Conservation (phyloP, 1,140 invertebrate species). For the Drosophila azteca region DNA sequence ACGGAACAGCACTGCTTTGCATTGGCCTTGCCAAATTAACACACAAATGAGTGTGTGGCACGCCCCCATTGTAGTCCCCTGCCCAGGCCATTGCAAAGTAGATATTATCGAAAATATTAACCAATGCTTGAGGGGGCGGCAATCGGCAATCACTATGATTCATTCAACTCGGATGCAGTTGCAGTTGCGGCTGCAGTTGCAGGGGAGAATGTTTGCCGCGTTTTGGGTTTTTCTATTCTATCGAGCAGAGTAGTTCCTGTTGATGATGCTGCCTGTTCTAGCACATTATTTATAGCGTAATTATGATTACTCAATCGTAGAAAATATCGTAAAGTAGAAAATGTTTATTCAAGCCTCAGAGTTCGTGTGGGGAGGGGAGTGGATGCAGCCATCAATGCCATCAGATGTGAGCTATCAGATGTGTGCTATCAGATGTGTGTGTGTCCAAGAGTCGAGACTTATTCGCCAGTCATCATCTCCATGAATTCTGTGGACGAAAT, state of each 20-base stretch:
- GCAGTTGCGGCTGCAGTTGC: not conserved
- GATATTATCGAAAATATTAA: conserved; percentile 43
- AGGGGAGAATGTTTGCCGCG: conserved; percentile 20
- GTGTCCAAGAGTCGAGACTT: conserved; percentile 75
- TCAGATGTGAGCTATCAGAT: not conserved
- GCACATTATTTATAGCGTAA: conserved; percentile 52
- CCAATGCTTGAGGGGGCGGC: conserved; percentile 9
- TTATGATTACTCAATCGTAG: conserved; percentile 48
- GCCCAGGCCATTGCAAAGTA: conserved; percentile 33
- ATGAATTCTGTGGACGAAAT: conserved; percentile 92
- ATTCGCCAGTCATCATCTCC: conserved; percentile 98
- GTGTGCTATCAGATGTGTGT: not conserved
- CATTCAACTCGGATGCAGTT: conserved; percentile 50
- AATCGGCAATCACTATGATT: conserved; percentile 34
- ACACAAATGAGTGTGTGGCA: conserved; percentile 57
- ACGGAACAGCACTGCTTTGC: not conserved
- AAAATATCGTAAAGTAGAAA: conserved; percentile 30
- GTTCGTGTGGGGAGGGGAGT: conserved; percentile 14
- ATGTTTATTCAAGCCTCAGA: conserved; percentile 47
- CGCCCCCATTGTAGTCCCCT: not conserved
- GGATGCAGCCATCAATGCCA: conserved; percentile 25
- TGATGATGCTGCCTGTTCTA: not conserved
- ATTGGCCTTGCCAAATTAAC: conserved; percentile 64
- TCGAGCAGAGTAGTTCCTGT: conserved; percentile 30
- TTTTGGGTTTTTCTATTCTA: conserved; percentile 38